phyloP scores from a whole-genome alignment of 1,140 invertebrate genomes.

The Colletes latitarsis region DNA sequence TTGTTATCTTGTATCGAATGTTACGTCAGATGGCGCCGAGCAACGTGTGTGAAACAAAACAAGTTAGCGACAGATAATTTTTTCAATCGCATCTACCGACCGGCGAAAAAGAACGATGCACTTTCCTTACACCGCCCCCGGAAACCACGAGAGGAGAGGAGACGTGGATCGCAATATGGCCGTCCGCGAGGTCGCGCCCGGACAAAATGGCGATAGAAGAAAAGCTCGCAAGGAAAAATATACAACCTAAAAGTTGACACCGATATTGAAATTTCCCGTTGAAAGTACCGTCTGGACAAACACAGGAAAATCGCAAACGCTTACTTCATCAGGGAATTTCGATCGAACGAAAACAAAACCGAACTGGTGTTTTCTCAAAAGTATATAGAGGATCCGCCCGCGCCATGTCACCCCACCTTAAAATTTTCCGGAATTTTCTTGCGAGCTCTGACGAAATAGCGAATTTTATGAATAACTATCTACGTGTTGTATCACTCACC shows the following conservation, averaged over 20 bases:
- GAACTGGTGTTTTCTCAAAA: slow-evolving; percentile 21
- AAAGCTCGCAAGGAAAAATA: slow-evolving; percentile 61
- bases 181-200: slow-evolving; percentile 71
- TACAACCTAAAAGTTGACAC: slow-evolving; percentile 21
- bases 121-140: slow-evolving; percentile 50
- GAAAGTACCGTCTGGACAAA: slow-evolving; percentile 44
- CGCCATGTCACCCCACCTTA: slow-evolving; percentile 41
- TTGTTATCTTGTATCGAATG: slow-evolving; percentile 65
- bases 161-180: slow-evolving; percentile 75
- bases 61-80: slow-evolving; percentile 66
- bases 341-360: not conserved
- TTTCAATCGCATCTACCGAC: slow-evolving; percentile 20
- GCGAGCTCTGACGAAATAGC: not conserved
- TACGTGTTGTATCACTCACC: slow-evolving; percentile 68
- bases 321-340: slow-evolving; percentile 27
- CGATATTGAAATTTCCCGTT: slow-evolving; percentile 38
- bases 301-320: slow-evolving; percentile 50
- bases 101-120: slow-evolving; percentile 40
- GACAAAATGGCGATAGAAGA: slow-evolving; percentile 76
- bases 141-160: slow-evolving; percentile 69
- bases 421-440: slow-evolving; percentile 33
- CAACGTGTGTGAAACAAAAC: slow-evolving; percentile 55
- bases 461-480: not conserved
- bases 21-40: slow-evolving; percentile 59
- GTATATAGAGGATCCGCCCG: slow-evolving; percentile 54